phyloP scores from a whole-genome alignment of 2,797 vertebrate species.

The Salmo trutta region DNA sequence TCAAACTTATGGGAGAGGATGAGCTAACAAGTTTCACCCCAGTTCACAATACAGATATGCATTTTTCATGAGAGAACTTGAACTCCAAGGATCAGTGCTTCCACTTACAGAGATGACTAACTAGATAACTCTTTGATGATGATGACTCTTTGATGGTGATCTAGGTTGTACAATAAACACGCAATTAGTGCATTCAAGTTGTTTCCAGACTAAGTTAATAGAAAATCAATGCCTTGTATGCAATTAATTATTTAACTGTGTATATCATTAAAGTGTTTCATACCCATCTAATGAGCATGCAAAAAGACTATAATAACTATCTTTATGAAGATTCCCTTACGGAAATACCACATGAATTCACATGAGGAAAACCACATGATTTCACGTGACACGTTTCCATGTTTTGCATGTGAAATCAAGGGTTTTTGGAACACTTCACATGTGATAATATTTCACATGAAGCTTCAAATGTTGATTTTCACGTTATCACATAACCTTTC shows the following conservation, averaged over 20 bases:
- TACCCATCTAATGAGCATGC: neutral
- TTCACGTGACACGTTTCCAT: too few relatives aligned
- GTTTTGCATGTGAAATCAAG: too few relatives aligned
- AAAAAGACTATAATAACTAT: neutral
- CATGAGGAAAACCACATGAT: too few relatives aligned
- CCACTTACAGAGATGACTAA: neutral
- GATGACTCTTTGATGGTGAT: neutral
- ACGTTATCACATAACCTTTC: too few relatives aligned
- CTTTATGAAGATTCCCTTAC: slow-evolving; percentile 21
- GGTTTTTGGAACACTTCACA: too few relatives aligned
- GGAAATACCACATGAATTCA: too few relatives aligned
- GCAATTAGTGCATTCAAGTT: too few relatives aligned
- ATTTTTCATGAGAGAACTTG: neutral
- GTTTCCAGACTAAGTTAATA: neutral
- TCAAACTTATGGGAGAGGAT: neutral
- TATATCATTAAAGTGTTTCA: neutral
- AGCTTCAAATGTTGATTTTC: too few relatives aligned
- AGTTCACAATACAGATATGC: neutral
- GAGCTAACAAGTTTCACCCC: neutral
- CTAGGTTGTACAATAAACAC: neutral
- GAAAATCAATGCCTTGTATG: neutral
- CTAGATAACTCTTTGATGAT: neutral
- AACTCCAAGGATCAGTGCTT: neutral
- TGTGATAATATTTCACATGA: too few relatives aligned
- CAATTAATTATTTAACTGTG: neutral